Evolutionary conservation across 1,140 invertebrate genomes (phyloP), one percentile per base, ranked within the genome.

Genomic region (Monomorium pharaonis): DNA sequence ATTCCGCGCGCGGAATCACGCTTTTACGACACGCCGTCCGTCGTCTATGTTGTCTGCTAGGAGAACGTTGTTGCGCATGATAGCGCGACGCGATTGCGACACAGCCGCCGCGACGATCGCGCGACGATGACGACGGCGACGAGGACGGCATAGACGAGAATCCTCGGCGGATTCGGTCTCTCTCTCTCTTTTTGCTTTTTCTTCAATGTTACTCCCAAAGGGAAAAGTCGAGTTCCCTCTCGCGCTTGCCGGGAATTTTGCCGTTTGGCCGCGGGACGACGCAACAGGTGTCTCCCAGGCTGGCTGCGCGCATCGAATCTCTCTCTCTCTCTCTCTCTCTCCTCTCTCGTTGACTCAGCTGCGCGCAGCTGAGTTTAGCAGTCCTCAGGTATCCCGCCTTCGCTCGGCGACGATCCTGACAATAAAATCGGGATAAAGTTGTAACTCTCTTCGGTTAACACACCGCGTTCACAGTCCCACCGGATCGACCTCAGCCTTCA

Each of bases 271-370:
- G 14, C 42, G 27, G 21, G 27, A 63, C 14, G 47, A 37, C 24
- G 84, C 84, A 85, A 85, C 84, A 85, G 84, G 84, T 85, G 84
- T 85, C 58, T 42, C 74, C 49, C 27, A 47, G 33, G 18, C 21
- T 24, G 65, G 47, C 51, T n/a, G n/a, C n/a, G n/a, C 37, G 67
- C 76, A 24, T 80, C 62, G 16, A 33, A 65, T 56, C 27, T 47
- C 67, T 42, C 7, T 37, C 67, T 30, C 4, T 44, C 24, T 56
- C 27, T 47, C 67, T 42, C 7, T 37, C 67, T 30, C 4, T 44
- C 24, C 30, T 24, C 47, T 18, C 54, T 47, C 67, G 78, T 74
- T 56, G 67, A 74, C 54, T 83, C 78, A 83, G 78, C 37, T 74
- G 67, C 51, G 1, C 78, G 54, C 37, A 21, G 51, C 37, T 67